Evolutionary conservation across 2,113 vertebrate genomes (phyloP), one percentile per base, ranked within the genome.

Genomic region (Xenus cinereus): DNA sequence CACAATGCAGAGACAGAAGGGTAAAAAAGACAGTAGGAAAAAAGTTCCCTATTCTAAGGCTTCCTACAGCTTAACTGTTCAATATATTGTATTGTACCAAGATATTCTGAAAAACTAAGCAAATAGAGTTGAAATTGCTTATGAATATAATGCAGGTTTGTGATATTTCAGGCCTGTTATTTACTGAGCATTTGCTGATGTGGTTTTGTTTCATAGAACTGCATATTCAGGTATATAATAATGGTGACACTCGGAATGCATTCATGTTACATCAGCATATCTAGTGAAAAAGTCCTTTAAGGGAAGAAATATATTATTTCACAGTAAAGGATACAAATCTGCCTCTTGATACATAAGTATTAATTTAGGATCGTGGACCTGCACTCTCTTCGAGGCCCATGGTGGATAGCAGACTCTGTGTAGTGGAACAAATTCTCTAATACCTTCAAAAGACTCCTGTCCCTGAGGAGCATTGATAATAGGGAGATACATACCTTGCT

Each of bases 51-150:
- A 77, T 94, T 87, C 43, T 56, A 30, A 56, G 80, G 7, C 28
- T 79, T 87, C 26, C 45, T 41, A 32, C 5, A 3, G 28, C 30
- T 91, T 77, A 92, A 80, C 41, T 48, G 41, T 84, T 85, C 80
- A 78, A 69, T 92, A 68, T 75, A 89, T 72, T 80, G 35, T 46
- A 83, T 90, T 95, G 67, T 75, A 95, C 67, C 22, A 87, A 93
- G 88, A 72, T 66, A 86, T 54, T 90, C 67, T 94, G 78, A 74
- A 96, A 95, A 94, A 84, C 63, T 80, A 92, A 95, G 54, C 51
- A 94, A 96, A 93, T 75, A 77, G 62, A 93, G 57, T 83, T 89
- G 63, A 94, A 97, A 97, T 93, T 97, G 76, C 89, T 92, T 95
- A 87, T 92, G 87, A 92, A 89, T 94, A 93, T 89, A 95, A 91